Conservation (phyloP, 2,888 invertebrate genomes). For the Melikaiella ostensackeni region DNA sequence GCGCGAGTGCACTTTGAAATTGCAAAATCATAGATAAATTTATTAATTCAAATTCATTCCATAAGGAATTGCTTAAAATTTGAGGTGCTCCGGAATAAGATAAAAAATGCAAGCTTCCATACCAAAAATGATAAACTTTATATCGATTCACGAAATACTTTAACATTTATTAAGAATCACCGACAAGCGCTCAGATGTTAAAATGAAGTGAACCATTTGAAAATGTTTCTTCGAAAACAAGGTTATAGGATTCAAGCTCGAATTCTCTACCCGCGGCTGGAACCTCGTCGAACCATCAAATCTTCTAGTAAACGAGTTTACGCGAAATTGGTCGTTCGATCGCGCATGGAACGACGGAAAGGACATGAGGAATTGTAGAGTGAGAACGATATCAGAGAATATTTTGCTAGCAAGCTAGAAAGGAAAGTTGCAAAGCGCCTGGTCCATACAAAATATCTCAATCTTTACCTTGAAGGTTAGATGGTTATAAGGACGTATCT, state of each 20-base stretch:
- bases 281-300: conserved; percentile 50
- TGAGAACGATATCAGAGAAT: conserved; percentile 18
- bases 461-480: conserved; percentile 55
- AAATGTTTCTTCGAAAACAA: conserved; percentile 28
- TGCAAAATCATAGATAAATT: too few relatives aligned
- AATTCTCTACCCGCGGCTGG: conserved; percentile 38
- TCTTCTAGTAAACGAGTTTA: conserved; percentile 55
- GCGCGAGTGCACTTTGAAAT: too few relatives aligned
- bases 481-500: conserved; percentile 31
- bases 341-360: conserved; percentile 1
- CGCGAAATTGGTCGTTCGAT: conserved; percentile 56
- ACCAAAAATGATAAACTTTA: neutral
- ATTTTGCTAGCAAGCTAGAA: conserved; percentile 13
- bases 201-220: conserved; percentile 8
- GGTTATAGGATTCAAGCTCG: conserved; percentile 29
- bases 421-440: conserved; percentile 9
- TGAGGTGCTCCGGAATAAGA: too few relatives aligned
- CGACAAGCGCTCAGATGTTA: neutral
- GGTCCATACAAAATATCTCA: conserved; percentile 59
- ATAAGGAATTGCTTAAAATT: too few relatives aligned
- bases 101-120: too few relatives aligned
- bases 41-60: too few relatives aligned
- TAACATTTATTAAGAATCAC: neutral
- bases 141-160: neutral
- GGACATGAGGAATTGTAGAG: conserved; percentile 11